Evolutionary conservation across 37 sponge, comb jelly and placozoan species (phyloP), one percentile per base, ranked within the genome.

Genomic region (Petrosia ficiformis): DNA sequence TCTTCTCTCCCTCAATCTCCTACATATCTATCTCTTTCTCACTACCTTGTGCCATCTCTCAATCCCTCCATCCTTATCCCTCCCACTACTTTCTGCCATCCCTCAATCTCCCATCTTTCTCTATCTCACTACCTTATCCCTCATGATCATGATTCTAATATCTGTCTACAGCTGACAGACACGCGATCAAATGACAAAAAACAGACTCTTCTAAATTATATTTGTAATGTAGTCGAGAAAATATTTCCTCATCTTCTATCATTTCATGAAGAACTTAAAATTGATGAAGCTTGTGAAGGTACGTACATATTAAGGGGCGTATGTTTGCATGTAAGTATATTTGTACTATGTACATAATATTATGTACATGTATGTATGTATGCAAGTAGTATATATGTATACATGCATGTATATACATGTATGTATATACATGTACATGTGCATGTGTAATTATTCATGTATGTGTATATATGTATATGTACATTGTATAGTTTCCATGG

Each of bases 151-250:
- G n/a, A n/a, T n/a, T n/a, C n/a, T 54, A 21, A 54, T 65, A 16
- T 32, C 11, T 65, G 10, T 2, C 24, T 4, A 28, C 63, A 92
- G 94, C 65, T 93, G 1, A 36, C 59, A 0, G 90, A 89, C 57
- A 85, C 89, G 10, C 75, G 73, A 71, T 89, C 89, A 1, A 19
- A 28, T 31, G 83, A 93, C 65, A 59, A 73, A 28, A 85, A 82
- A 54, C 78, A 77, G 83, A 89, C 82, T 2, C 83, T 93, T 8
- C 76, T 93, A 1, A 52, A 93, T 64, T 93, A 89, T 65, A 86
- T 93, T 0, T 79, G 52, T 2, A 74, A 80, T 82, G 86, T 82
- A 19, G 86, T 89, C 35, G 94, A 93, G 75, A 67, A 41, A 39
- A 67, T 84, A 30, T 93, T 68, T 69, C 89, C 94, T 26, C 56